These are phyloP conservation scores for Tor tambroides DNA, from an alignment of 2,113 vertebrate species.

Conservation along the genomic window DNA sequence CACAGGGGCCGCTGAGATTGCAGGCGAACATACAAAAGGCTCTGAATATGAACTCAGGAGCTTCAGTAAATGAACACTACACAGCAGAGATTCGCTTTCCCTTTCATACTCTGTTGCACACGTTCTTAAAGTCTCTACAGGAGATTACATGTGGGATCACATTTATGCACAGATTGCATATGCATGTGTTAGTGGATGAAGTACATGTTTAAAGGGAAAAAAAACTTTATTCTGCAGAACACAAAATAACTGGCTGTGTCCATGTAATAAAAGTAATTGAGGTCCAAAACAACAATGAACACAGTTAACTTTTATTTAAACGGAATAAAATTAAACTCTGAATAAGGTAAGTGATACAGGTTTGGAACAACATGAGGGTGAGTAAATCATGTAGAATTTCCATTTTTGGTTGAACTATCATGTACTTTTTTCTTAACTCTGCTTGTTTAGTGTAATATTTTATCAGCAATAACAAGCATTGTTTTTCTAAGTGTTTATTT, in stretches of 20 bases:
- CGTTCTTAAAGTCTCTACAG: background rate
- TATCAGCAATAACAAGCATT: background rate
- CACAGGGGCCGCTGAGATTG: constrained; percentile 21
- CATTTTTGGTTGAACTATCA: background rate
- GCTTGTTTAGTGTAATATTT: background rate
- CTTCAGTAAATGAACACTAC: background rate
- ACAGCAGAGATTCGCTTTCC: background rate
- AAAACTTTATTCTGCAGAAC: background rate
- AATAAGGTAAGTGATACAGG: background rate
- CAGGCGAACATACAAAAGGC: constrained; percentile 16
- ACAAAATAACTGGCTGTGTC: background rate
- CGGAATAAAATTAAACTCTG: background rate
- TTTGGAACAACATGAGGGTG: background rate
- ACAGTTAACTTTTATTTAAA: background rate
- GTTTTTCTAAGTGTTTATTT: background rate
- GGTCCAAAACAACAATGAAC: background rate
- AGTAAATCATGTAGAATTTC: background rate
- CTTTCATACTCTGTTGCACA: background rate
- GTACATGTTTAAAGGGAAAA: background rate
- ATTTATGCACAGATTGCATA: background rate
- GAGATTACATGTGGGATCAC: background rate
- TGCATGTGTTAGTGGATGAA: background rate
- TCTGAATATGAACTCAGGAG: constrained; percentile 8
- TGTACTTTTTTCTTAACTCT: background rate
- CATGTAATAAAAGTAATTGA: background rate